Evolutionary conservation across 30 jellyfish, hydroid and myxozoan genomes (phyloP).

Genomic region (Turritopsis rubra): DNA sequence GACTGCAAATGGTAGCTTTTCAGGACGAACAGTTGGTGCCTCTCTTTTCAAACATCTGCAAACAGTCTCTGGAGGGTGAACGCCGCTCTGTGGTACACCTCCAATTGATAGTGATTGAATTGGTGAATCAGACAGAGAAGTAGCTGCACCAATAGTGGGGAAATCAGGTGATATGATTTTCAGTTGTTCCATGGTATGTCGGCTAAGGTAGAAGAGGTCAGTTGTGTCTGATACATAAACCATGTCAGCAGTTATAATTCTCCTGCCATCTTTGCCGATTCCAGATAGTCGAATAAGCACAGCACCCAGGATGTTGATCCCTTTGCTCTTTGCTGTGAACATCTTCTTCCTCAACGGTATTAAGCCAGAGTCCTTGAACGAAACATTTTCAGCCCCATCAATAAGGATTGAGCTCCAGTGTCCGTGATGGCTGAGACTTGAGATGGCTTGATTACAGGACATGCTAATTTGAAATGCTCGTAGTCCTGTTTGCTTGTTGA

Average conservation of each 20-base stretch:
- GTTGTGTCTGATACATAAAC: constrained; percentile 13
- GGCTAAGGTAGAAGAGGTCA: constrained; percentile 23
- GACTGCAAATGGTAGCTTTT: constrained; percentile 18
- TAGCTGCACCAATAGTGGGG: constrained; percentile 4
- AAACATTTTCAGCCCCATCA: constrained; percentile 14
- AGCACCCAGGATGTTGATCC: constrained; percentile 25
- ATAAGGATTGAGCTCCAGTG: constrained; percentile 20
- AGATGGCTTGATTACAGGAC: neutral
- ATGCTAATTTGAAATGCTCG: constrained; percentile 1
- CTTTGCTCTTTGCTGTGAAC: constrained; percentile 18
- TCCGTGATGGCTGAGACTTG: constrained; percentile 5
- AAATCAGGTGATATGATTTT: neutral
- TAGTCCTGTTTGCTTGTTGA: constrained; percentile 6
- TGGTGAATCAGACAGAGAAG: neutral
- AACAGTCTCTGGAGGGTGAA: neutral
- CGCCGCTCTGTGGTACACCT: neutral
- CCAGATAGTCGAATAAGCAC: constrained; percentile 16
- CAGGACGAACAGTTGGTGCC: constrained; percentile 25
- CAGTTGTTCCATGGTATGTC: constrained; percentile 20
- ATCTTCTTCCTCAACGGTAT: constrained; percentile 14
- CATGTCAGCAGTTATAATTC: constrained; percentile 17
- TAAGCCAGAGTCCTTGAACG: constrained; percentile 9
- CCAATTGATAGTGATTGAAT: neutral
- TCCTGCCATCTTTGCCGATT: constrained; percentile 1
- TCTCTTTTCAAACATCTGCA: constrained; percentile 12